These are phyloP conservation scores for Strigamia maritima DNA, from an alignment of 2,888 invertebrate genomes.

Conservation along the genomic window DNA sequence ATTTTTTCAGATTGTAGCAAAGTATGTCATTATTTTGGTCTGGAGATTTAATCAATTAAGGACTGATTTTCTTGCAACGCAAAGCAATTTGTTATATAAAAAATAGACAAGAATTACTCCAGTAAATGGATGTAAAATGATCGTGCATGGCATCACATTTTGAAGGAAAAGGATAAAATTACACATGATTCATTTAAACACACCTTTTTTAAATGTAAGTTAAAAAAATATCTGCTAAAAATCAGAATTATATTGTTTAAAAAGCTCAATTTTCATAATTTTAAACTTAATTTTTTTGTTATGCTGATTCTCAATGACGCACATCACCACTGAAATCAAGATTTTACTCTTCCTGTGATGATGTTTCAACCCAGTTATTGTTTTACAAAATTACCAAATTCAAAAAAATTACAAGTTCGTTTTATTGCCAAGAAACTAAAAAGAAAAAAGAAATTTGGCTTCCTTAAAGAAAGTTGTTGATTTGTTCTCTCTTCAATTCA, in stretches of 20 bases:
- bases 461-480: slow-evolving; percentile 13
- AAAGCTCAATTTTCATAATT: no score
- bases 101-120: background rate
- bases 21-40: slow-evolving; percentile 17
- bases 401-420: background rate
- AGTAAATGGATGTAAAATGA: background rate
- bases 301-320: no score
- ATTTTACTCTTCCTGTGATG: no score
- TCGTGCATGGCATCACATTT: background rate
- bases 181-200: no score
- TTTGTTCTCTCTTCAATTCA: background rate
- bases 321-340: no score
- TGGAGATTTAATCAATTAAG: slow-evolving; percentile 18
- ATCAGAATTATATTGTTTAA: no score
- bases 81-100: background rate
- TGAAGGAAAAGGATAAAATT: background rate
- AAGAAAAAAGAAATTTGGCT: background rate
- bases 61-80: background rate
- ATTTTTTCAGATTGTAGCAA: background rate
- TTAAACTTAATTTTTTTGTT: no score
- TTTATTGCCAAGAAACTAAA: background rate
- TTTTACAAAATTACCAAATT: background rate
- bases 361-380: no score
- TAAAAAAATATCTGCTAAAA: no score
- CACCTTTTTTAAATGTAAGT: no score